Base-by-base conservation (phyloP, 2,888 invertebrate genomes). In the Tetanocera ferruginea region DNA sequence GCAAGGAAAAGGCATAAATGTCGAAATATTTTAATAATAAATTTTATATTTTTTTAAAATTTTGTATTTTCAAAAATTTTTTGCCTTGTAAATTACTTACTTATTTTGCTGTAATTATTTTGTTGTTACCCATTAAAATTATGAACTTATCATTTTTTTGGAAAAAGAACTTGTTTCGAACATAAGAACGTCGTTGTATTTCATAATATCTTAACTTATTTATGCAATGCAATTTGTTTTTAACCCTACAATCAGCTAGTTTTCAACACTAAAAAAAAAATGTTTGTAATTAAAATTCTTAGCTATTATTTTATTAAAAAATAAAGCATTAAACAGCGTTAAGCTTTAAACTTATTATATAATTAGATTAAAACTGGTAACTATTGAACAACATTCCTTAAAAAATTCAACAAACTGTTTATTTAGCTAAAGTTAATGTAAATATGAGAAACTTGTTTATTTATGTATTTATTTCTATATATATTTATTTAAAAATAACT, bases 141-240 rank as follows among this genome's bases (percentile, higher is more conserved):
- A 11, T 17, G 8, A 60, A 60, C 9, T 60, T 28, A n/a, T 3
- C 3, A 37, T 11, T 19, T 55, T 55, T 6, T 70, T n/a, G 17
- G n/a, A 17, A 2, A 83, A 80, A 31, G 72, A 72, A 37, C 51
- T 82, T 72, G 51, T 70, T 67, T 74, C 64, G 74, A 64, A 74
- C 74, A 28, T 0, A 57, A 37, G 19, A 19, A 9, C 4, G 14
- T 55, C 55, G n/a, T 71, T n/a, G 1, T 71, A 11, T 51, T 31
- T 2, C 19, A n/a, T 76, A 73, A 67, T 51, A 71, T 69, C 78
- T 84, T 81, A 49, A 51, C 2, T 51, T 64, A 64, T 19, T 74
- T 64, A 64, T 83, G 80, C 88, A 87, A 87, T 87, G 87, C 87
- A 87, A 87, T 87, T 87, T 87, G 87, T 87, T 87, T 87, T 85